Evolutionary conservation across 2,888 invertebrate genomes (phyloP).

Genomic region (Epinotia bilunana): DNA sequence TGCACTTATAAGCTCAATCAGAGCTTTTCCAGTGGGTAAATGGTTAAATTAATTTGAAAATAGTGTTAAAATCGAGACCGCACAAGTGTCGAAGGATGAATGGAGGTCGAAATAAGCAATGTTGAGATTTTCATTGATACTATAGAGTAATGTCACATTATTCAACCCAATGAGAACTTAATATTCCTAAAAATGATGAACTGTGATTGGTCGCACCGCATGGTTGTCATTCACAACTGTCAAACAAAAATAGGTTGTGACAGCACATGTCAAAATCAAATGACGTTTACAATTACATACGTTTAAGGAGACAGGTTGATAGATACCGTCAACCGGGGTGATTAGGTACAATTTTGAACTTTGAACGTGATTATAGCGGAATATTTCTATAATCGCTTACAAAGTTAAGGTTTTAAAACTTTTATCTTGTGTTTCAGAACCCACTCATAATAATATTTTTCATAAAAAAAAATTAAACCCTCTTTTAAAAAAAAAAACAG

Average conservation of each 20-base stretch:
- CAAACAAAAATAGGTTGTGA: conserved; percentile 8
- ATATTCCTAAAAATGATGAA: background rate
- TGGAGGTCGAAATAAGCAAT: conserved; percentile 71
- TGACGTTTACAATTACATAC: background rate
- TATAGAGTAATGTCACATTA: background rate
- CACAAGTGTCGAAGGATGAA: conserved; percentile 73
- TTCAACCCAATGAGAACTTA: conserved; percentile 10
- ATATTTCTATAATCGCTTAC: too few relatives aligned
- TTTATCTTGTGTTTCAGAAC: too few relatives aligned
- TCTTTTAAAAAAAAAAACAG: too few relatives aligned
- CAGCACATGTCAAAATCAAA: conserved; percentile 38
- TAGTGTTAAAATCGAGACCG: conserved; percentile 64
- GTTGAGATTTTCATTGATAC: conserved; percentile 13
- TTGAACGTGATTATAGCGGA: too few relatives aligned
- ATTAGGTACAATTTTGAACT: too few relatives aligned
- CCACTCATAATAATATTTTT: too few relatives aligned
- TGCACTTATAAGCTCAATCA: conserved; percentile 54
- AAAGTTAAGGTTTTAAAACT: too few relatives aligned
- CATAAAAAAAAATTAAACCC: too few relatives aligned
- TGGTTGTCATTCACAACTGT: background rate
- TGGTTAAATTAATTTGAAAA: conserved; percentile 60
- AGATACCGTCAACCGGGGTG: too few relatives aligned
- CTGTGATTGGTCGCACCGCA: conserved; percentile 21
- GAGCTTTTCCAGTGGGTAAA: conserved; percentile 54
- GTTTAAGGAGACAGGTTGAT: conserved; percentile 1